phyloP scores from a whole-genome alignment of 2,888 invertebrate species.

The Volucella bombylans region DNA sequence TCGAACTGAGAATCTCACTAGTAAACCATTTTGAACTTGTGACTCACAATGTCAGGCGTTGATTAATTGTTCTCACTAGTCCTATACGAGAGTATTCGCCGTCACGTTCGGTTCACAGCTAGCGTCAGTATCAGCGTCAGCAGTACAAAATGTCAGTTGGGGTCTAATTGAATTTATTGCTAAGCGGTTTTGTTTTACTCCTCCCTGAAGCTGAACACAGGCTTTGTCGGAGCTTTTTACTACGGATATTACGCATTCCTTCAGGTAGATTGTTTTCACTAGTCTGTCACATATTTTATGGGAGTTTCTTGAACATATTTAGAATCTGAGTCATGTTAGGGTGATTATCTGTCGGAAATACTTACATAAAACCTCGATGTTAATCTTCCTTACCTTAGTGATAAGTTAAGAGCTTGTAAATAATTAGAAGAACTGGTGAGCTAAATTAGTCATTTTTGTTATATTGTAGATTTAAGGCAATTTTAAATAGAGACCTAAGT shows the following conservation, averaged over 20 bases:
- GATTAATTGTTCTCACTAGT: conserved; percentile 58
- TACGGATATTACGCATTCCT: conserved; percentile 16
- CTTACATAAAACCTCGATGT: neutral
- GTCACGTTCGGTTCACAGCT: conserved; percentile 1
- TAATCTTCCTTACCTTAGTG: neutral
- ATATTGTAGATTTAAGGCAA: too few relatives aligned
- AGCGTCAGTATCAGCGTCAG: neutral
- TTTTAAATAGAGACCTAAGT: too few relatives aligned
- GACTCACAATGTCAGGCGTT: conserved; percentile 72
- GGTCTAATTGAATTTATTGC: conserved; percentile 50
- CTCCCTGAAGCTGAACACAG: neutral
- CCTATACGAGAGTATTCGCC: neutral
- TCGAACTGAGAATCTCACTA: neutral
- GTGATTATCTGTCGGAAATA: conserved; percentile 22
- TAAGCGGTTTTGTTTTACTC: neutral
- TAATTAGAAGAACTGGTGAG: neutral
- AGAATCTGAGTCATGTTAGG: conserved; percentile 18
- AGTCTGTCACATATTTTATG: neutral
- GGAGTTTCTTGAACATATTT: neutral
- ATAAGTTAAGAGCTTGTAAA: neutral
- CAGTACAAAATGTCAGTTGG: conserved; percentile 35
- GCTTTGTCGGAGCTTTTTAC: neutral
- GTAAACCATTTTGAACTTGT: conserved; percentile 66
- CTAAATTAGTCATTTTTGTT: conserved; percentile 2
- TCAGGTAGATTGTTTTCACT: conserved; percentile 36